phyloP scores from a whole-genome alignment of 2,797 vertebrate species.

The Threskiornis aethiopicus region DNA sequence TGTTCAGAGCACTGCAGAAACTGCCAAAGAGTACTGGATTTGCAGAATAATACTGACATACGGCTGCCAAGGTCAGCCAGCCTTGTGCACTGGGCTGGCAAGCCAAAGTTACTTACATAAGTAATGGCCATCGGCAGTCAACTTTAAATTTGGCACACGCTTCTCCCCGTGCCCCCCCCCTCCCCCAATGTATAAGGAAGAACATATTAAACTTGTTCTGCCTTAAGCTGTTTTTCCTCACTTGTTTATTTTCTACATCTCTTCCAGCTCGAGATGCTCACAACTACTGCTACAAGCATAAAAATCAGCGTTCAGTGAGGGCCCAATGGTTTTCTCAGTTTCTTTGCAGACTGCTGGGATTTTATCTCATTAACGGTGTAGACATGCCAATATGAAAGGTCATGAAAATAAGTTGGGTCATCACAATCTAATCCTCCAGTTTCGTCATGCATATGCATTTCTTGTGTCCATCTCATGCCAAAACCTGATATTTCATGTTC shows the following conservation, averaged over 20 bases:
- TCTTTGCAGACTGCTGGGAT: neutral
- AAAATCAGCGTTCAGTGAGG: neutral
- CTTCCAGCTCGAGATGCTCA: neutral
- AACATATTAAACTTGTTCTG: slow-evolving; percentile 3
- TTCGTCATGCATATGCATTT: neutral
- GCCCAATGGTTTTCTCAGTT: neutral
- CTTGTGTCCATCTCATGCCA: neutral
- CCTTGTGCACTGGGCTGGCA: neutral
- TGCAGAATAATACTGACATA: neutral
- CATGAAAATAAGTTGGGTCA: neutral
- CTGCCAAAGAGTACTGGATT: neutral
- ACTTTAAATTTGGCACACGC: neutral
- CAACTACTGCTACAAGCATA: neutral
- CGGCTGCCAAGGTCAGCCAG: neutral
- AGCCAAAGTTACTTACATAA: neutral
- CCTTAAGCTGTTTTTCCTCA: slow-evolving; percentile 5
- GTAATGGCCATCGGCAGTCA: neutral
- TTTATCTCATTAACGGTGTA: neutral
- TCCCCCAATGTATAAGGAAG: neutral
- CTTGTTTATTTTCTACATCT: slow-evolving; percentile 7
- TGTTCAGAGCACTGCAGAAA: neutral
- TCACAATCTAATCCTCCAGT: neutral
- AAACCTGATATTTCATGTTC: neutral
- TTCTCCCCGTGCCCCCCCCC: neutral
- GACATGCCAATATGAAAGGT: neutral